Evolutionary conservation across 2,113 vertebrate genomes (phyloP).

Genomic region (Prunella fulvescens): DNA sequence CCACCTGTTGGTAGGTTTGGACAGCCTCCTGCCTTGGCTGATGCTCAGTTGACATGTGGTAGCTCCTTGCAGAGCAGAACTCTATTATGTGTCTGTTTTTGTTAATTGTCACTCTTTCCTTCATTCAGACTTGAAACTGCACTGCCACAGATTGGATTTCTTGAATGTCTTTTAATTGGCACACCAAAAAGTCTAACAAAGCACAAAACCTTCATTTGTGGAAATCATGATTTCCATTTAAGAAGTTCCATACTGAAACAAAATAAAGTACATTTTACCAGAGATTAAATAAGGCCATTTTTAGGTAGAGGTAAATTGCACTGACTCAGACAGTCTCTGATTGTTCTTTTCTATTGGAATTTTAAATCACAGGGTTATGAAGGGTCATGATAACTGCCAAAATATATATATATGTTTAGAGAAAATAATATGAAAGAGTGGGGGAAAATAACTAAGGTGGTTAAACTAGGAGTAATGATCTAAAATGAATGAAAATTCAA

Average conservation of each 20-base stretch:
- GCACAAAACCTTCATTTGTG: neutral
- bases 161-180: neutral
- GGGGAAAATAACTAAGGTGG: neutral
- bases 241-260: neutral
- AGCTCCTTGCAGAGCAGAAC: neutral
- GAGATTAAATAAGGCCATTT: neutral
- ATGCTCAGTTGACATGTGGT: neutral
- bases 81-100: neutral
- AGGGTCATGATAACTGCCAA: neutral
- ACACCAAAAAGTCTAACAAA: neutral
- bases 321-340: neutral
- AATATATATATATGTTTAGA: too few species aligned
- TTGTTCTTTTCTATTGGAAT: neutral
- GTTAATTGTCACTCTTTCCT: neutral
- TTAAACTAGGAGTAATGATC: neutral
- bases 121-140: neutral
- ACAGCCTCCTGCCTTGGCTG: neutral
- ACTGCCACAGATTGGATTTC: neutral
- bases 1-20: neutral
- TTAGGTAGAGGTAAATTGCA: neutral
- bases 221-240: neutral
- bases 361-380: neutral
- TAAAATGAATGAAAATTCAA: neutral
- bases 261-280: neutral
- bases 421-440: neutral